phyloP scores from a whole-genome alignment of 2,797 vertebrate species.

The Zalophus californianus region DNA sequence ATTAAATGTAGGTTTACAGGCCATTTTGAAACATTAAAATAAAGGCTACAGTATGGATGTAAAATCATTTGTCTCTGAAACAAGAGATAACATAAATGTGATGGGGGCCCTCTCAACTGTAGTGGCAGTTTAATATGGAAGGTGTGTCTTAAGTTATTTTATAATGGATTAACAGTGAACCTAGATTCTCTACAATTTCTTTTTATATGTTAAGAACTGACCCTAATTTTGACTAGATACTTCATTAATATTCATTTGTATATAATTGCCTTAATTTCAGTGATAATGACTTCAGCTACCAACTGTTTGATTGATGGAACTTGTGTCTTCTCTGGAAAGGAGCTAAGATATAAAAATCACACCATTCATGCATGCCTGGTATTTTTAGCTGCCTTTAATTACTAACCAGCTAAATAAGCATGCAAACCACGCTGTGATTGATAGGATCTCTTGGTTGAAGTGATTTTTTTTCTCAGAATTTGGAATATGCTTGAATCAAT shows the following conservation, averaged over 20 bases:
- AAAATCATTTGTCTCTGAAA: conserved; percentile 53
- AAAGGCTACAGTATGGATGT: not conserved
- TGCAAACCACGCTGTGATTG: conserved; percentile 89
- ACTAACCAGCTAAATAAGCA: conserved; percentile 89
- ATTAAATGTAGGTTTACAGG: conserved; percentile 47
- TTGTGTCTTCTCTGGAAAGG: conserved; percentile 88
- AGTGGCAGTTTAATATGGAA: conserved; percentile 79
- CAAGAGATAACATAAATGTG: conserved; percentile 8
- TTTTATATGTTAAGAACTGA: conserved; percentile 86
- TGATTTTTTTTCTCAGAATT: conserved; percentile 88
- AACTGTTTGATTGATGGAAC: conserved; percentile 91
- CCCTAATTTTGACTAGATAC: conserved; percentile 88
- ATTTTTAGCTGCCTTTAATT: conserved; percentile 92
- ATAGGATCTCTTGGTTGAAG: conserved; percentile 89
- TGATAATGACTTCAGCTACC: conserved; percentile 91
- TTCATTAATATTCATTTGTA: conserved; percentile 92
- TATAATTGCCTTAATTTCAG: conserved; percentile 92
- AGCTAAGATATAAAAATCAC: conserved; percentile 89
- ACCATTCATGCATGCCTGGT: conserved; percentile 90
- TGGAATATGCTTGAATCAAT: conserved; percentile 89
- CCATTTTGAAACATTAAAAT: conserved; percentile 60
- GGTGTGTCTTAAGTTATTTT: conserved; percentile 81
- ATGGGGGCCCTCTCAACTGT: conserved; percentile 58
- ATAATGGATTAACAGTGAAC: conserved; percentile 81
- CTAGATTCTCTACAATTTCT: conserved; percentile 83